Evolutionary conservation across 2,888 invertebrate genomes (phyloP).

Genomic region (Luperina nickerlii): DNA sequence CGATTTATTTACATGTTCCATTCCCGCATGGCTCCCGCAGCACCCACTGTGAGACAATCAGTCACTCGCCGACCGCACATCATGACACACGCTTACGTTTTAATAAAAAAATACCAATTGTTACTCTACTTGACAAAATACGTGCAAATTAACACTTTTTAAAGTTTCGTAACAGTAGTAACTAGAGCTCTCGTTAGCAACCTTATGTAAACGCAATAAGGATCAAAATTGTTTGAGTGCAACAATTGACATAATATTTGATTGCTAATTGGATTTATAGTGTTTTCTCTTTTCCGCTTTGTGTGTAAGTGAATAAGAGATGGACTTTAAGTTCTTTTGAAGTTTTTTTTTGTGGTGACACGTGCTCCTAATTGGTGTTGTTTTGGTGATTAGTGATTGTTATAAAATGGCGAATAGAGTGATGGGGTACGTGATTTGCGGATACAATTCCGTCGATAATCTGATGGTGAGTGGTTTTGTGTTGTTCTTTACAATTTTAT

Average conservation of each 20-base stretch:
- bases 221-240: slow-evolving; percentile 58
- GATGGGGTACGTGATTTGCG: slow-evolving; percentile 91
- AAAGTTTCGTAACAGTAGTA: slow-evolving; percentile 49
- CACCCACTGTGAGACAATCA: slow-evolving; percentile 64
- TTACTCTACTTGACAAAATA: slow-evolving; percentile 58
- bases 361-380: slow-evolving; percentile 55
- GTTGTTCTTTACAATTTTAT: slow-evolving; percentile 26
- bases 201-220: slow-evolving; percentile 61
- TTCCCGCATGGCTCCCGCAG: slow-evolving; percentile 67
- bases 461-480: slow-evolving; percentile 84
- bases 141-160: slow-evolving; percentile 50
- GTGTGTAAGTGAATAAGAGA: slow-evolving; percentile 59
- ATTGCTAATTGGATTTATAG: slow-evolving; percentile 64
- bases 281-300: slow-evolving; percentile 65
- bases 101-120: slow-evolving; percentile 61
- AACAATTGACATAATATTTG: slow-evolving; percentile 63
- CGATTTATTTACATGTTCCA: slow-evolving; percentile 63
- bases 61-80: slow-evolving; percentile 65
- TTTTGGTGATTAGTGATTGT: slow-evolving; percentile 67
- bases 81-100: slow-evolving; percentile 66
- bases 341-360: slow-evolving; percentile 29
- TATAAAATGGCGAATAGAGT: slow-evolving; percentile 86
- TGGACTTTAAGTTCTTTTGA: slow-evolving; percentile 23
- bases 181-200: slow-evolving; percentile 35
- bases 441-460: slow-evolving; percentile 91